phyloP scores from a whole-genome alignment of 2,797 vertebrate genomes.

The Vultur gryphus region DNA sequence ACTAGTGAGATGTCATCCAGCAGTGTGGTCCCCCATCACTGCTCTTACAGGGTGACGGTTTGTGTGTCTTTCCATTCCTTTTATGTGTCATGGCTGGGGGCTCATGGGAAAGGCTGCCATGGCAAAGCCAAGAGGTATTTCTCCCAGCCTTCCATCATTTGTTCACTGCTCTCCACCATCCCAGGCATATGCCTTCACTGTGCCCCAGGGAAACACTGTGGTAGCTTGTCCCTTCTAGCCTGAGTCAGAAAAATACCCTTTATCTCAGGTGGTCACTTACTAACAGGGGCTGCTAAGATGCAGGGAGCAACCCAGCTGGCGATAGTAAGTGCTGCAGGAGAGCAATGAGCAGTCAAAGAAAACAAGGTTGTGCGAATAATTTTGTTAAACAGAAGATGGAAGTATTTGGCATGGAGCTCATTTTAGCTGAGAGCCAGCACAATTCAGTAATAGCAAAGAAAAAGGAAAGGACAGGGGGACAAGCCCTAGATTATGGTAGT shows the following conservation, averaged over 20 bases:
- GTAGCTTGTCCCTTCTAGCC: neutral
- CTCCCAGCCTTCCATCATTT: neutral
- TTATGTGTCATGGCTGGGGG: neutral
- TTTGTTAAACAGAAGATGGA: neutral
- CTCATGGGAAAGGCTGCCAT: neutral
- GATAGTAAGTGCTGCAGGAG: neutral
- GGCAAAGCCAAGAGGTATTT: neutral
- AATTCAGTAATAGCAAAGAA: neutral
- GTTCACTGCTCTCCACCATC: neutral
- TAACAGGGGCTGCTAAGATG: neutral
- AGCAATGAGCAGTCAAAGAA: neutral
- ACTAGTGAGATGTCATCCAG: neutral
- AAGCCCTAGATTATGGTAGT: neutral
- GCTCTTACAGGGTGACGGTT: neutral
- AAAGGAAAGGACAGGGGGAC: neutral
- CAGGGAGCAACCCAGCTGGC: neutral
- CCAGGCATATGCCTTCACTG: neutral
- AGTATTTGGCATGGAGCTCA: neutral
- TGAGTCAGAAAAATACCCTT: neutral
- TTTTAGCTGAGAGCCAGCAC: neutral
- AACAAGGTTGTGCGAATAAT: neutral
- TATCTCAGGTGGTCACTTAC: neutral
- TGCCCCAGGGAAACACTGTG: neutral
- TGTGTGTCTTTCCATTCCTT: neutral
- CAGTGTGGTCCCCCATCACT: neutral